Base-by-base conservation (phyloP, 2,888 invertebrate genomes). In the Linnaemya tessellans region DNA sequence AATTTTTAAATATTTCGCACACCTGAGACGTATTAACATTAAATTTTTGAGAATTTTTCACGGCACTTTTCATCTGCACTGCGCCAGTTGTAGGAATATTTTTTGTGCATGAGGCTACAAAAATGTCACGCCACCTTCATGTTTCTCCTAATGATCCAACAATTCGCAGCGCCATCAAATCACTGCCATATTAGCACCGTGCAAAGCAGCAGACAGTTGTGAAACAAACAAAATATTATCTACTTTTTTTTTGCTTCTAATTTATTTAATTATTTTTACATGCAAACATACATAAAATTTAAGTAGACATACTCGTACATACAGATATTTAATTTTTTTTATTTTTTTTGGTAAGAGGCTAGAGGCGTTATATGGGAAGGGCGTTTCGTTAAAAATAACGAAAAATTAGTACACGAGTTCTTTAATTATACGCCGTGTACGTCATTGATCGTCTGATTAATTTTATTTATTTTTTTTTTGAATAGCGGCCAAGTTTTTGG, bases 371-470 rank as follows among this genome's bases (percentile, higher is more conserved):
- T 18, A 20, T 25, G 22, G 64, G 54, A 43, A 77, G 38, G 38
- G 49, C 65, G 43, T 43, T 60, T 35, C n/a, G 54, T 54, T 78
- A 80, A 78, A 73, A 78, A 84, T 77, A 77, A 38, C 38, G 11
- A 41, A 62, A 80, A 74, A 78, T 74, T 46, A 64, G 68, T 74
- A 46, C 70, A 82, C 38, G 60, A 68, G 22, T 84, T 84, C 68
- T 54, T 74, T 75, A 79, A 82, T 85, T 81, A 70, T 73, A 70
- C 49, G 20, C 22, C 20, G 67, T 58, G 49, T 85, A 84, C 85
- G 82, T 85, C 85, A 85, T 85, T 75, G 82, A 85, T 85, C 82
- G 85, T 75, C 85, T 82, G 82, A 85, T 79, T 30, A 43, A 56
- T 62, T 80, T n/a, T n/a, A n/a, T n/a, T n/a, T n/a, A n/a, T n/a